Conservation (phyloP, 1,140 invertebrate species). For the Saccostrea cuccullata region DNA sequence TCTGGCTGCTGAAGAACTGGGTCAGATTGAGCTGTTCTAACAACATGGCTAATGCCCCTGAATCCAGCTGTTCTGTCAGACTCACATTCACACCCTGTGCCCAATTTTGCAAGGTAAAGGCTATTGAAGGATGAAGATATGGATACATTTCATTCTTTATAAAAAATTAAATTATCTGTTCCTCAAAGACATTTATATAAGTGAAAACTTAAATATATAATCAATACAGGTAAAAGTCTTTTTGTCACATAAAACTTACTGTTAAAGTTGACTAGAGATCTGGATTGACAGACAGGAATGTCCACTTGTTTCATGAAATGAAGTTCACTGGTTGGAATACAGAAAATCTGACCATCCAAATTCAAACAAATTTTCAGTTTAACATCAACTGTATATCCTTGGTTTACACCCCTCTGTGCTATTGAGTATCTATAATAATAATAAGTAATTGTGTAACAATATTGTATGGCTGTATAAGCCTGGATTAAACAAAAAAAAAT, state of each 20-base stretch:
- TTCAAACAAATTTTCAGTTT: slow-evolving; percentile 58
- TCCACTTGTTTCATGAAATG: slow-evolving; percentile 53
- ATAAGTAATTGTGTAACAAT: background rate
- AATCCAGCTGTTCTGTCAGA: slow-evolving; percentile 6
- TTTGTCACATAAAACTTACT: slow-evolving; percentile 6
- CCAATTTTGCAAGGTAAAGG: slow-evolving; percentile 12
- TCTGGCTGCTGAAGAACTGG: slow-evolving; percentile 39
- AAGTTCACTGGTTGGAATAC: slow-evolving; percentile 60
- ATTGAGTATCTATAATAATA: slow-evolving; percentile 38
- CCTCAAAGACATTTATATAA: too few species aligned
- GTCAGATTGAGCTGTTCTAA: slow-evolving; percentile 41
- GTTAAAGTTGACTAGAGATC: background rate
- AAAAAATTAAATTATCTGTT: background rate
- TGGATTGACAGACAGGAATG: slow-evolving; percentile 32
- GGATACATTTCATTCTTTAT: background rate
- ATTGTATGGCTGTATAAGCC: background rate
- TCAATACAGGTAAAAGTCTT: background rate
- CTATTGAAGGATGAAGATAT: background rate
- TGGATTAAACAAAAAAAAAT: background rate
- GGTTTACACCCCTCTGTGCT: background rate
- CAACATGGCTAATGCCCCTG: slow-evolving; percentile 44
- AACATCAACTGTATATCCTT: slow-evolving; percentile 53
- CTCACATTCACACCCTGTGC: slow-evolving; percentile 14
- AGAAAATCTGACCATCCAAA: slow-evolving; percentile 55
- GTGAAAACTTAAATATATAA: background rate